Evolutionary conservation across 2,888 invertebrate genomes (phyloP), one percentile per base, ranked within the genome.

Genomic region (Chrysolina haemoptera): DNA sequence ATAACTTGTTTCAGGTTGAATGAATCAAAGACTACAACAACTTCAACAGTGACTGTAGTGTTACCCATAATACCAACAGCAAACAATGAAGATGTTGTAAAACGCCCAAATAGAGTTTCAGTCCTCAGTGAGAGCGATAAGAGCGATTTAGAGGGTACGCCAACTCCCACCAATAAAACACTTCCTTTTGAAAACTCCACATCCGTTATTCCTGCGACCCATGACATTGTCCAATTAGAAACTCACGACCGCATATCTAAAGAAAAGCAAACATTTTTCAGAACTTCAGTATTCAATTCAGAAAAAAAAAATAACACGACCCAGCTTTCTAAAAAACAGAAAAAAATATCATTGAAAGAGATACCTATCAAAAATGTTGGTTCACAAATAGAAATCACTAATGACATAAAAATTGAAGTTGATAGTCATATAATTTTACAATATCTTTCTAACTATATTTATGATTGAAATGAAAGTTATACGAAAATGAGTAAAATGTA

Each of bases 221-320:
- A 77, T 62, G 80, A 80, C 78, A 80, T 80, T 68, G 85, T 84
- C 67, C 89, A 89, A 80, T 67, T 67, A 67, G 91, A 90, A 85
- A 91, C 92, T 86, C 90, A 92, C 88, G 94, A 94, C 88, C 91
- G 91, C 87, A 94, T 95, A 91, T 95, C 95, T 80, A 94, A 94
- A 89, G 95, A 95, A 90, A 95, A 95, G 88, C 95, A 94, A 89
- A 95, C 95, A 89, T 95, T 95, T 90, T 95, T 95, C 90, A 90
- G 94, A 87, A 91, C 92, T 86, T 94, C 94, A 83, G 94, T 93
- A 70, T 94, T 95, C 87, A 94, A 94, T 87, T 91, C 93, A 77
- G 93, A 92, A 80, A 91, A 91, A 87, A 91, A 91, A 86, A 89
- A 81, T 43, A 82, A 68, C 18, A 79, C 68, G 50, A 62, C 68